These are phyloP conservation scores for Apodemia mormo DNA, from an alignment of 2,888 invertebrate species.

Conservation along the genomic window DNA sequence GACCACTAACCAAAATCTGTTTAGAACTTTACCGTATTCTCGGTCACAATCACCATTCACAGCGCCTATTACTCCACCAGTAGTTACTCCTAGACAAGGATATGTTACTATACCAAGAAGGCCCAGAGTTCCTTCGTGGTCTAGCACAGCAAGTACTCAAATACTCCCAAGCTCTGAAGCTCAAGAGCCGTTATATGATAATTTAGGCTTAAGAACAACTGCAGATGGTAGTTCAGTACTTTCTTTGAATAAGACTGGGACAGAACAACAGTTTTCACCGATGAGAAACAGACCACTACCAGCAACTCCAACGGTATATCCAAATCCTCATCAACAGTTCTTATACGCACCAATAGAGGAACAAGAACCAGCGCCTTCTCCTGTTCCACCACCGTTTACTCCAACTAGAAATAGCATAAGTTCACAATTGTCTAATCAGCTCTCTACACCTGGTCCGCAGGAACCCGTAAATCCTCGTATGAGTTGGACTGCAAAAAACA, in stretches of 20 bases:
- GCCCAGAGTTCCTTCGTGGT: slow-evolving; percentile 92
- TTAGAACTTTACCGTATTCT: slow-evolving; percentile 91
- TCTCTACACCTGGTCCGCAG: slow-evolving; percentile 74
- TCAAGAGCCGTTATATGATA: slow-evolving; percentile 92
- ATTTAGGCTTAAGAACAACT: slow-evolving; percentile 91
- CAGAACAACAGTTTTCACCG: slow-evolving; percentile 76
- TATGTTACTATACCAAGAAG: slow-evolving; percentile 93
- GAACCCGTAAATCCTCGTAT: slow-evolving; percentile 73
- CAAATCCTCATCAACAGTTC: slow-evolving; percentile 65
- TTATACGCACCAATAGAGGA: slow-evolving; percentile 79
- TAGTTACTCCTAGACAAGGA: slow-evolving; percentile 88
- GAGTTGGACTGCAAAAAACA: slow-evolving; percentile 77
- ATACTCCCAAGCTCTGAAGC: slow-evolving; percentile 77
- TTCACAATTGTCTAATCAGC: slow-evolving; percentile 73
- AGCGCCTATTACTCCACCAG: slow-evolving; percentile 82
- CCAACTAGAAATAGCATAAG: slow-evolving; percentile 74
- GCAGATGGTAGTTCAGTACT: slow-evolving; percentile 92
- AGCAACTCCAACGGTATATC: slow-evolving; percentile 79
- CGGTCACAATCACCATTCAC: slow-evolving; percentile 89
- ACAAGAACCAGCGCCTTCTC: slow-evolving; percentile 74
- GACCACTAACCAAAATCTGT: slow-evolving; percentile 83
- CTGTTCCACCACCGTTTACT: slow-evolving; percentile 66
- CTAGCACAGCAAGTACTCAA: slow-evolving; percentile 83
- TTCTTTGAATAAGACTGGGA: slow-evolving; percentile 87
- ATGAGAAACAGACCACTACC: slow-evolving; percentile 85